phyloP scores from a whole-genome alignment of 2,113 vertebrate species.

The Chaetodon trifascialis region DNA sequence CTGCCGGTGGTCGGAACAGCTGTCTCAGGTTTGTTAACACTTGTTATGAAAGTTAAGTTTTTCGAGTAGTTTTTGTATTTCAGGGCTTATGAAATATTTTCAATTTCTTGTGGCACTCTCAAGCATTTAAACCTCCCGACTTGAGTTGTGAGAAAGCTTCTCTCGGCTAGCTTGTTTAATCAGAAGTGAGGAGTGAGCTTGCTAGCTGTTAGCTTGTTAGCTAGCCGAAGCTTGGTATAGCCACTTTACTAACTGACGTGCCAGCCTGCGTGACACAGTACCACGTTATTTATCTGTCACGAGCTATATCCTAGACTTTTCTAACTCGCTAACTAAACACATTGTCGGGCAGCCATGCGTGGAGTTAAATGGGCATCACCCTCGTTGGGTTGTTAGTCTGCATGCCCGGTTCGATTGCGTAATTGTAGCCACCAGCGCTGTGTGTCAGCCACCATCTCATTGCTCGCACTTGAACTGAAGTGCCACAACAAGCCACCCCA shows the following conservation, averaged over 20 bases:
- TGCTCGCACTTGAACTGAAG: constrained; percentile 51
- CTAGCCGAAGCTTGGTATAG: constrained; percentile 11
- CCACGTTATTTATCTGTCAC: neutral
- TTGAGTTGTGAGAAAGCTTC: neutral
- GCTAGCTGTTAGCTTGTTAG: constrained; percentile 66
- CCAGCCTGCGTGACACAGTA: neutral
- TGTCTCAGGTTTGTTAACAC: constrained; percentile 51
- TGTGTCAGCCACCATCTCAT: constrained; percentile 71
- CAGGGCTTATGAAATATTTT: fast-evolving
- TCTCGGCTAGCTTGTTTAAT: neutral
- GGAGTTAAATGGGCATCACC: neutral
- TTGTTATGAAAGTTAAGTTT: constrained; percentile 40
- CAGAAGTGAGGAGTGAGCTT: constrained; percentile 3
- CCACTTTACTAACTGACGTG: neutral
- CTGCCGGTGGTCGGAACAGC: constrained; percentile 54
- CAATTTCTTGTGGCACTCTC: fast-evolving
- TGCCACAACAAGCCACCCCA: constrained; percentile 34
- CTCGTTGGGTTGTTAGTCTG: constrained; percentile 17
- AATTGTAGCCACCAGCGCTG: constrained; percentile 64
- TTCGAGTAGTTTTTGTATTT: neutral
- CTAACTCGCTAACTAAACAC: neutral
- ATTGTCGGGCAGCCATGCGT: neutral
- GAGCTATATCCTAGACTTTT: neutral
- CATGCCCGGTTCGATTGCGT: constrained; percentile 58
- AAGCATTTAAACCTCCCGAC: neutral